Percentiles rank a stretch among this genome's conserved stretches.
These are phyloP conservation scores for Drosophila setifemur DNA, from an alignment of 1,140 invertebrate species.

Conservation along the genomic window DNA sequence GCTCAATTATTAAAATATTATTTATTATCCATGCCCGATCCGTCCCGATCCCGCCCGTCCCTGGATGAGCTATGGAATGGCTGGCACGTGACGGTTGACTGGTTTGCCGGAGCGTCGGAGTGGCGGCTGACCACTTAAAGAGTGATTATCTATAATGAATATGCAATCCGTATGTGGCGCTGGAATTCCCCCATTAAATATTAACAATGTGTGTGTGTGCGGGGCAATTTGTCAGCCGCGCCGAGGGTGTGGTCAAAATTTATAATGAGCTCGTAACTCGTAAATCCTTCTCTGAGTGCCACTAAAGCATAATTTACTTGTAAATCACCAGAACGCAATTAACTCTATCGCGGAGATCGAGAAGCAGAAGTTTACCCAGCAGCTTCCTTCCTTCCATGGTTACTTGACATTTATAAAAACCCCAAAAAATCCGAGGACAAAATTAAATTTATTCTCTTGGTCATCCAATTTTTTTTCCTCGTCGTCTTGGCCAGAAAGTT, in stretches of 20 bases:
- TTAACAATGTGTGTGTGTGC: constrained; percentile 29
- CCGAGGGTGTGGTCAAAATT: constrained; percentile 33
- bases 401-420: not conserved
- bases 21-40: constrained; percentile 58
- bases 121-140: constrained; percentile 61
- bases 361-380: no score
- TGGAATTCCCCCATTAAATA: constrained; percentile 55
- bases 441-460: constrained; percentile 23
- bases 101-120: not conserved
- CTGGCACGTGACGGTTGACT: constrained; percentile 53
- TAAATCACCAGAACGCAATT: not conserved
- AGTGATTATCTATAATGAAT: constrained; percentile 74
- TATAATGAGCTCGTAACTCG: constrained; percentile 44
- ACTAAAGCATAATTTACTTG: not conserved
- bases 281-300: not conserved
- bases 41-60: no score
- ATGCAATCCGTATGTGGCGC: constrained; percentile 51
- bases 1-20: constrained; percentile 72
- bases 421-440: not conserved
- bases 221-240: constrained; percentile 45
- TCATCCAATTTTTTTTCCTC: not conserved
- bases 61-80: constrained; percentile 37
- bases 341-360: no score
- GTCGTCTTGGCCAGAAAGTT: constrained; percentile 28
- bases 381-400: no score